phyloP scores from a whole-genome alignment of 2,888 invertebrate species.

The Harmothoe impar region DNA sequence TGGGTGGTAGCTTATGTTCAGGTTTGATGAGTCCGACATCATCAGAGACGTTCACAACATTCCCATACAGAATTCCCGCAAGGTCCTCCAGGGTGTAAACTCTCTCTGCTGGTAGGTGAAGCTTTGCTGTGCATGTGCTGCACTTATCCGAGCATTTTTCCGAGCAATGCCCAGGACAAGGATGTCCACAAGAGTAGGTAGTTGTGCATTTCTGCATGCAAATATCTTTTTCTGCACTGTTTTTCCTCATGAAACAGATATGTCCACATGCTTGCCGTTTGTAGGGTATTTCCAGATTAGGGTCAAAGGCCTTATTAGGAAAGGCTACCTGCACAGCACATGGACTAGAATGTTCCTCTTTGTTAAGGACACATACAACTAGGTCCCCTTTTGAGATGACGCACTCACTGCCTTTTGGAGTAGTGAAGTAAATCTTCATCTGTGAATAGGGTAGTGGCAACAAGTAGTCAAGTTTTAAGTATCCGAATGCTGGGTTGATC shows the following conservation, averaged over 20 bases:
- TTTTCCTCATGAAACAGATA: constrained; percentile 12
- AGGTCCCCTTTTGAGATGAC: background rate
- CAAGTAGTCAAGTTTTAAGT: background rate
- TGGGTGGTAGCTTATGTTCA: background rate
- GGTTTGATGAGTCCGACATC: background rate
- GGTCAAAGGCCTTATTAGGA: background rate
- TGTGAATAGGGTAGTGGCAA: background rate
- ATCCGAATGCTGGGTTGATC: background rate
- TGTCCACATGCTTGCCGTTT: background rate
- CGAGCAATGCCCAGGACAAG: background rate
- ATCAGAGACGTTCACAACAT: background rate
- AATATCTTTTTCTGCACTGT: background rate
- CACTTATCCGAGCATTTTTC: background rate
- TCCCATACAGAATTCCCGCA: background rate
- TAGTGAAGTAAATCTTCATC: constrained; percentile 4
- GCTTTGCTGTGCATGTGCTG: background rate
- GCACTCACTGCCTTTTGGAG: background rate
- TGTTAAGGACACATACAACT: background rate
- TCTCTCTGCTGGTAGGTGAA: too few species aligned
- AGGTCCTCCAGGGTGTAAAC: background rate
- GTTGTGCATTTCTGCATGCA: background rate
- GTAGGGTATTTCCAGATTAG: background rate
- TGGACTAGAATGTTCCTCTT: background rate
- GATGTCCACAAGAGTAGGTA: background rate
- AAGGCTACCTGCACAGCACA: background rate